Percentiles rank a stretch among this genome's conserved stretches.
Evolutionary conservation across 2,888 invertebrate species (phyloP).

Genomic region (Drosophila affinis): DNA sequence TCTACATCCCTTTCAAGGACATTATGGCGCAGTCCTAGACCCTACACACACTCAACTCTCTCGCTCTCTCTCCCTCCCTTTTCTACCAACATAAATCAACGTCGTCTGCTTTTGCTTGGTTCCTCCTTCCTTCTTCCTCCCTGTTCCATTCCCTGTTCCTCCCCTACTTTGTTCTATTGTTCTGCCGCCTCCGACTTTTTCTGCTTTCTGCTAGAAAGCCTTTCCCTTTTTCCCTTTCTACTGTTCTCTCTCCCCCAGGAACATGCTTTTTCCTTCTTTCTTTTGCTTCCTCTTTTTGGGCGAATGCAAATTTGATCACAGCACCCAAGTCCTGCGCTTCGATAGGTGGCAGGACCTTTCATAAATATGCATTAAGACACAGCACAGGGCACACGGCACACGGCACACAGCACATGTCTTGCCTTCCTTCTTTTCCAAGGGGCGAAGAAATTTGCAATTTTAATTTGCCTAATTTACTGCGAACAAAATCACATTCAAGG

Average conservation of each 20-base stretch:
- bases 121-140: slow-evolving; percentile 12
- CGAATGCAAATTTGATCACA: slow-evolving; percentile 20
- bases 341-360: slow-evolving; percentile 25
- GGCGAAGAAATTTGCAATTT: slow-evolving; percentile 30
- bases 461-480: slow-evolving; percentile 48
- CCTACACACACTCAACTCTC: slow-evolving; percentile 10
- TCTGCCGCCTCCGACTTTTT: slow-evolving; percentile 14
- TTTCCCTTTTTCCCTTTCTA: background rate
- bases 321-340: slow-evolving; percentile 1
- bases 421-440: background rate
- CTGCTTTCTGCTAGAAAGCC: slow-evolving; percentile 24
- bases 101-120: slow-evolving; percentile 44
- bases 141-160: background rate
- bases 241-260: background rate
- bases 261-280: background rate
- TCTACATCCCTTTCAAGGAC: slow-evolving; percentile 62
- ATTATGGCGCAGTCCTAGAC: slow-evolving; percentile 38
- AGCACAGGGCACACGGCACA: background rate
- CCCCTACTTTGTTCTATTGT: slow-evolving; percentile 27
- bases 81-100: slow-evolving; percentile 63
- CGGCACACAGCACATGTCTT: background rate
- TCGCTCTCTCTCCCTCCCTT: background rate
- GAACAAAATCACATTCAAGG: slow-evolving; percentile 1
- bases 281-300: background rate
- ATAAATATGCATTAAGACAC: slow-evolving; percentile 32